phyloP scores from a whole-genome alignment of 2,888 invertebrate genomes.

The Drosophila neonasuta region DNA sequence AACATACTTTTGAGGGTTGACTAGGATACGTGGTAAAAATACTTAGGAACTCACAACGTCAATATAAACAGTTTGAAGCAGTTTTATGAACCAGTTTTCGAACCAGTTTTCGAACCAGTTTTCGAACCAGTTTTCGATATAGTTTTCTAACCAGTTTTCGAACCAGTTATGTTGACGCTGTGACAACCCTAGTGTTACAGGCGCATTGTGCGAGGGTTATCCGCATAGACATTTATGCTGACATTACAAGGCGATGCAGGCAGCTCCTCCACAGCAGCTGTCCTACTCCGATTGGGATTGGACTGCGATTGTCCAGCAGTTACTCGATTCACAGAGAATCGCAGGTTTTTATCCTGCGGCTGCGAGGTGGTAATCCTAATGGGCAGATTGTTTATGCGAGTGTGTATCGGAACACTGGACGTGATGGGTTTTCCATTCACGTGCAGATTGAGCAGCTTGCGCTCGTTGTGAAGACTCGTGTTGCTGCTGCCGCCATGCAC shows the following conservation, averaged over 20 bases:
- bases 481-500: not conserved
- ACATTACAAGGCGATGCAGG: conserved; percentile 56
- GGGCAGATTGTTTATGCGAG: conserved; percentile 61
- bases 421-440: conserved; percentile 34
- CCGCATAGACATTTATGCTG: conserved; percentile 73
- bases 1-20: not conserved
- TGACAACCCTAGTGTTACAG: conserved; percentile 25
- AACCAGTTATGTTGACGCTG: conserved; percentile 29
- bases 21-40: not conserved
- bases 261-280: conserved; percentile 2
- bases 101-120: too few species aligned
- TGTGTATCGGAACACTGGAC: conserved; percentile 39
- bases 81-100: not conserved
- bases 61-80: conserved; percentile 6
- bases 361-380: conserved; percentile 59
- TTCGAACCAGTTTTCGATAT: too few species aligned
- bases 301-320: not conserved
- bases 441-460: conserved; percentile 47
- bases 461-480: conserved; percentile 36
- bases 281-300: conserved; percentile 4
- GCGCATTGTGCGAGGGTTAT: conserved; percentile 54
- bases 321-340: conserved; percentile 47
- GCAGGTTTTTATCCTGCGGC: conserved; percentile 31
- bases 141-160: conserved; percentile 5
- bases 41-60: conserved; percentile 13